Evolutionary conservation across 35 echinoderm and acorn worm genomes (phyloP).

Genomic region (Stichopus chloronotus): DNA sequence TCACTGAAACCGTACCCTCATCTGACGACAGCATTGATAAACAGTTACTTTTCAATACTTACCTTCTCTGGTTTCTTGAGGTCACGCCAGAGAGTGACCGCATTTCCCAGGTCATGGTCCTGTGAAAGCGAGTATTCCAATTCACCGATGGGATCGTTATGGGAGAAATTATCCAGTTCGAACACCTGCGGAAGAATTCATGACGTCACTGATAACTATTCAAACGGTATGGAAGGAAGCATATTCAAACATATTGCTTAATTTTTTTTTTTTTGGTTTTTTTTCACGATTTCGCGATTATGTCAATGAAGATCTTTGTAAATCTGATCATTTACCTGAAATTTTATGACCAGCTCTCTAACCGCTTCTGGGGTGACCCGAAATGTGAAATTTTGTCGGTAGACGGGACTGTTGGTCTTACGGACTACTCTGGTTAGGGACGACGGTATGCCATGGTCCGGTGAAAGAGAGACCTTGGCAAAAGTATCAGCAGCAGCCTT

Average conservation of each 20-base stretch:
- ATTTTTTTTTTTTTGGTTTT: too few species aligned
- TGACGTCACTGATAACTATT: too few species aligned
- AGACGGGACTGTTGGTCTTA: constrained; percentile 65
- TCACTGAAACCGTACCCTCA: too few species aligned
- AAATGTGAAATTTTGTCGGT: constrained; percentile 79
- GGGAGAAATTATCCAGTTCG: constrained; percentile 76
- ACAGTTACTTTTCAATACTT: neutral
- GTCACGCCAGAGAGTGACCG: constrained; percentile 47
- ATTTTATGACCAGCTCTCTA: constrained; percentile 45
- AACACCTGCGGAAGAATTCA: constrained; percentile 36
- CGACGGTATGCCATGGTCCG: constrained; percentile 57
- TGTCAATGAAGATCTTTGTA: too few species aligned
- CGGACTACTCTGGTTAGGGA: constrained; percentile 57
- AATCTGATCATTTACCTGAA: neutral
- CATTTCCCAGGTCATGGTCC: constrained; percentile 15
- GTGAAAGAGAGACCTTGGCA: constrained; percentile 63
- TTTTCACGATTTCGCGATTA: too few species aligned
- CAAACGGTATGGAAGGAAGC: too few species aligned
- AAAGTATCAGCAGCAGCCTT: constrained; percentile 60
- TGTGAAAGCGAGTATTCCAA: constrained; percentile 53
- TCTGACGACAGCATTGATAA: too few species aligned
- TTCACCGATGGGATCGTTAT: constrained; percentile 66
- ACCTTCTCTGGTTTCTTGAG: constrained; percentile 60
- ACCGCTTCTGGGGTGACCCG: constrained; percentile 38
- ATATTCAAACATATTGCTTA: too few species aligned